Conservation (phyloP, 2,888 invertebrate species). For the Epinotia demarniana region DNA sequence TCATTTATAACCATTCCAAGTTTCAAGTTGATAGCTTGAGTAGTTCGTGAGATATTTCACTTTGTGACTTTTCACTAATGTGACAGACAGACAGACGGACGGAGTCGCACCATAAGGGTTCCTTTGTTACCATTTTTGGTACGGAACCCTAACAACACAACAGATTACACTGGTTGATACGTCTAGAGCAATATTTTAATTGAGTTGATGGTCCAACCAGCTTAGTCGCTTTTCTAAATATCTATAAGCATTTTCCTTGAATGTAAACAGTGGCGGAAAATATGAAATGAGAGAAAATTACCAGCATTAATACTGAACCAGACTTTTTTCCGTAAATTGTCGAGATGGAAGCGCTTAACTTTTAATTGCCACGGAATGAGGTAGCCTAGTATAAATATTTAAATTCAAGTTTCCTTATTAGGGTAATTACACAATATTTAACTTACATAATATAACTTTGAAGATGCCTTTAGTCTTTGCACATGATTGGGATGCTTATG, state of each 20-base stretch:
- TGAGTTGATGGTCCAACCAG: background rate
- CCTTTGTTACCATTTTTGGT: too few relatives aligned
- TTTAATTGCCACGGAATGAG: slow-evolving; percentile 21
- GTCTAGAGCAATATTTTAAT: background rate
- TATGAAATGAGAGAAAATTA: slow-evolving; percentile 22
- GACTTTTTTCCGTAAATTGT: slow-evolving; percentile 12
- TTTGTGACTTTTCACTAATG: too few relatives aligned
- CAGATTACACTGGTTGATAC: background rate
- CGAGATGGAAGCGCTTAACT: background rate
- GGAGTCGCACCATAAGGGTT: too few relatives aligned
- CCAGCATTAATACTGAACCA: slow-evolving; percentile 4
- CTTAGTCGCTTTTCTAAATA: slow-evolving; percentile 1
- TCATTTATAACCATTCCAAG: too few relatives aligned
- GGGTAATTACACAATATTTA: background rate
- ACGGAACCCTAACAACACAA: too few relatives aligned
- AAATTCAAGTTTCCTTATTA: slow-evolving; percentile 10
- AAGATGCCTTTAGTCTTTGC: background rate
- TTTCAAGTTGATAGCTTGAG: too few relatives aligned
- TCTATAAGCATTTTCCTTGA: slow-evolving; percentile 5
- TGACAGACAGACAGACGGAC: too few relatives aligned
- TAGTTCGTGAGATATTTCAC: too few relatives aligned
- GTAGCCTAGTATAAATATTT: slow-evolving; percentile 13
- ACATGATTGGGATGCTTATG: background rate
- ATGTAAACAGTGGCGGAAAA: slow-evolving; percentile 16
- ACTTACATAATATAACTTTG: background rate